Base-by-base conservation (phyloP, 2,888 invertebrate genomes). In the Rugalucina vietnamica region DNA sequence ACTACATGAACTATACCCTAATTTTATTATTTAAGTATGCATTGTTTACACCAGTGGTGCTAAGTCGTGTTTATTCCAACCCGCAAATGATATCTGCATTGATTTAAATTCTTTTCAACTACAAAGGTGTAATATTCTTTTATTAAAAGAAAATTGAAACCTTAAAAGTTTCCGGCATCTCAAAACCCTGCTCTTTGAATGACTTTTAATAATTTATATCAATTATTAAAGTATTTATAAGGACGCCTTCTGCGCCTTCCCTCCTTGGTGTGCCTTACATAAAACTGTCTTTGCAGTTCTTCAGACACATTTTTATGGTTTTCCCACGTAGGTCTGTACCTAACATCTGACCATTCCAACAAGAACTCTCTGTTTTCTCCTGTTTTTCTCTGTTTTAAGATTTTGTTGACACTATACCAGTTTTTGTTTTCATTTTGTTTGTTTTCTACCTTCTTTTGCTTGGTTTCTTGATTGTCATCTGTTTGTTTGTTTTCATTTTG, bases 301-400 rank as follows among this genome's bases (percentile, higher is more conserved):
- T 65, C 69, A 36, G 80, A 70, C 21, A 80, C 80, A 75, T 80
- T 70, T 0, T 69, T 49, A n/a, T 80, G 70, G 54, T 36, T 54
- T 32, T 70, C 29, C 70, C 78, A 80, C n/a, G 70, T 36, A 34
- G 80, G 75, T 12, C 69, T 75, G 1, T n/a, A 60, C 10, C 49
- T 75, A 0, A 8, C 14, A 69, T 75, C 37, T 1, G 65, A 18
- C 75, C 80, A 80, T 80, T 80, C 75, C 18, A 80, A 27, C 36
- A 80, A 36, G 49, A 37, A 80, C 24, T 75, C 10, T 50, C 24
- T 80, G 8, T 27, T 69, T 50, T 60, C 57, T 60, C 74, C 65
- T 69, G 34, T 54, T n/a, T 65, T n/a, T 34, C 74, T 79, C 34
- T 74, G 74, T 73, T 74, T 79, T 21, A 79, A 36, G 3, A 79